Evolutionary conservation across 1,140 invertebrate species (phyloP).

Genomic region (Brachionus asplanchnoidis): DNA sequence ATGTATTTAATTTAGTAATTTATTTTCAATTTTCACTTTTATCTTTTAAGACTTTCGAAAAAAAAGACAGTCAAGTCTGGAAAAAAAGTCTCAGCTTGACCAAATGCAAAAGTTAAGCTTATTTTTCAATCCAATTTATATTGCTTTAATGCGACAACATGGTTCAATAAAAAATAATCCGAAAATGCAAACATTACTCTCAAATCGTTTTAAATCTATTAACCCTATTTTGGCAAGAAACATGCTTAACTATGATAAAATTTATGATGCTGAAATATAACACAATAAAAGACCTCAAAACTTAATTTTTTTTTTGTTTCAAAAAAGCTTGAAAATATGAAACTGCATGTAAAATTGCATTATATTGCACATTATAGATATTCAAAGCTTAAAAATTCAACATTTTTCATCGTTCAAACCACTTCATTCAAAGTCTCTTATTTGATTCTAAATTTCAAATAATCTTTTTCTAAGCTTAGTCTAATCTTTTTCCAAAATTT

Average conservation of each 20-base stretch:
- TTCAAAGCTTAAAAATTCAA: not conserved
- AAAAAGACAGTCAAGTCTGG: not conserved
- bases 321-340: not conserved
- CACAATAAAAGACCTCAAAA: not conserved
- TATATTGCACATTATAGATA: not conserved
- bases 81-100: not conserved
- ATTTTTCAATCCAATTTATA: slow-evolving; percentile 16
- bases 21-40: not conserved
- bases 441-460: not conserved
- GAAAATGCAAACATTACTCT: not conserved
- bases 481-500: not conserved
- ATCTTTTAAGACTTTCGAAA: not conserved
- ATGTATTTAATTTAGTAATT: not conserved
- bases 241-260: slow-evolving; percentile 4
- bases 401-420: not conserved
- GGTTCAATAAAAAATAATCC: slow-evolving; percentile 19
- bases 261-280: not conserved
- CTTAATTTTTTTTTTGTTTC: not conserved
- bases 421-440: not conserved
- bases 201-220: not conserved
- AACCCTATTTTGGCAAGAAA: not conserved
- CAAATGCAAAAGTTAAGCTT: not conserved
- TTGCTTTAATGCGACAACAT: not conserved
- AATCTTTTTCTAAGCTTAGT: not conserved
- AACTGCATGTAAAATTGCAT: not conserved